These are phyloP conservation scores for Balaeniceps rex DNA, from an alignment of 2,113 vertebrate genomes.

Conservation along the genomic window DNA sequence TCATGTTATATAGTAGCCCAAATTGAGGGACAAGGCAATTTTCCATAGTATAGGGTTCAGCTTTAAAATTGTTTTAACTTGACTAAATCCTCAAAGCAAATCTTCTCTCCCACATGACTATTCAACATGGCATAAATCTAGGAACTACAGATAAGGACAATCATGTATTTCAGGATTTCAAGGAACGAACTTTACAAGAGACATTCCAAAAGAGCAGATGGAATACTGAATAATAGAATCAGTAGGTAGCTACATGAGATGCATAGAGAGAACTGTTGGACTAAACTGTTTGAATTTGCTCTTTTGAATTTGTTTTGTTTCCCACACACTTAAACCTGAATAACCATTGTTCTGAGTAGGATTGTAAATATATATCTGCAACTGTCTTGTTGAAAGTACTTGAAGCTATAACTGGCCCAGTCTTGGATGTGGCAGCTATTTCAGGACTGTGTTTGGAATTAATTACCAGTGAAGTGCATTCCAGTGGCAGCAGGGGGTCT, in stretches of 20 bases:
- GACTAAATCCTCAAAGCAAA: background rate
- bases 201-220: conserved; percentile 30
- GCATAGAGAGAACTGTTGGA: background rate
- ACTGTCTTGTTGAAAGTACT: conserved; percentile 34
- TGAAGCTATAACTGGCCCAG: background rate
- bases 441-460: conserved; percentile 41
- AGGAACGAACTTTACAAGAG: background rate
- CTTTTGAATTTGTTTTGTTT: conserved; percentile 34
- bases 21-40: background rate
- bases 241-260: background rate
- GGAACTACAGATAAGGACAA: background rate
- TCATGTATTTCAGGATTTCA: background rate
- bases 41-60: background rate
- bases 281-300: background rate
- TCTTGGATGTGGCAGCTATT: conserved; percentile 12
- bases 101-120: background rate
- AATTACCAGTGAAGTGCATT: conserved; percentile 58
- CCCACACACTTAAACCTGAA: conserved; percentile 32
- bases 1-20: background rate
- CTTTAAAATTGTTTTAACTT: background rate
- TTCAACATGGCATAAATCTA: background rate
- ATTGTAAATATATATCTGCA: conserved; percentile 46
- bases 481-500: conserved; percentile 11
- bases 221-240: conserved; percentile 8
- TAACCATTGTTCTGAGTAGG: conserved; percentile 1